These are phyloP conservation scores for Thunnus maccoyii DNA, from an alignment of 2,113 vertebrate genomes.

Conservation along the genomic window DNA sequence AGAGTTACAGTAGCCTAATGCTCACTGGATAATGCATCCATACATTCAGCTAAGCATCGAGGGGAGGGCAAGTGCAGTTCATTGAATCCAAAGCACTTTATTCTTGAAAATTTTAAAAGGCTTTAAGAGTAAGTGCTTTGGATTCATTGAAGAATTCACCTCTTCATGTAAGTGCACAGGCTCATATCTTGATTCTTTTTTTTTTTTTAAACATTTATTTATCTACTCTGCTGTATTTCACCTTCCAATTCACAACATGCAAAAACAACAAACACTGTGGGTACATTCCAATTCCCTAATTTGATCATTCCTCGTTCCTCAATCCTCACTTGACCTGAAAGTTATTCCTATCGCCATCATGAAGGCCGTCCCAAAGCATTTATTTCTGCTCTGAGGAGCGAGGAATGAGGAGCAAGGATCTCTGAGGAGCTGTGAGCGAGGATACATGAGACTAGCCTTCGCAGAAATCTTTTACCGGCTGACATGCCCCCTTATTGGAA, in stretches of 20 bases:
- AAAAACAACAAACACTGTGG: background rate
- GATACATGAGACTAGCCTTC: too few species aligned
- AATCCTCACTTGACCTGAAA: too few species aligned
- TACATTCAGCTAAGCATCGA: conserved; percentile 39
- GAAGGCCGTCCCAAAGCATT: too few species aligned
- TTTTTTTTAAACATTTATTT: background rate
- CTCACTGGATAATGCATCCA: conserved; percentile 45
- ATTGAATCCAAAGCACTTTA: conserved; percentile 37
- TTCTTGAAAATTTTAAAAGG: conserved; percentile 33
- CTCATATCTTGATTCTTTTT: conserved; percentile 11
- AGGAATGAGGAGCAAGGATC: too few species aligned
- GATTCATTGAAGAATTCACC: conserved; percentile 17
- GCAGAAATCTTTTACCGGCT: too few species aligned
- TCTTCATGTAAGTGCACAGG: background rate
- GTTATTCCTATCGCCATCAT: too few species aligned
- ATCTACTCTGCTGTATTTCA: background rate
- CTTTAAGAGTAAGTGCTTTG: conserved; percentile 24
- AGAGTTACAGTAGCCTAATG: conserved; percentile 20
- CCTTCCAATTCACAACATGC: background rate
- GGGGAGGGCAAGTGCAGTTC: conserved; percentile 20
- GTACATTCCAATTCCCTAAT: too few species aligned
- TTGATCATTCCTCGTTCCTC: too few species aligned
- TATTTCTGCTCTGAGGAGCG: too few species aligned
- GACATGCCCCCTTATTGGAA: too few species aligned
- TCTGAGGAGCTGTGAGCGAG: too few species aligned